Evolutionary conservation across 2,888 invertebrate genomes (phyloP).

Genomic region (Pollenia angustigena): DNA sequence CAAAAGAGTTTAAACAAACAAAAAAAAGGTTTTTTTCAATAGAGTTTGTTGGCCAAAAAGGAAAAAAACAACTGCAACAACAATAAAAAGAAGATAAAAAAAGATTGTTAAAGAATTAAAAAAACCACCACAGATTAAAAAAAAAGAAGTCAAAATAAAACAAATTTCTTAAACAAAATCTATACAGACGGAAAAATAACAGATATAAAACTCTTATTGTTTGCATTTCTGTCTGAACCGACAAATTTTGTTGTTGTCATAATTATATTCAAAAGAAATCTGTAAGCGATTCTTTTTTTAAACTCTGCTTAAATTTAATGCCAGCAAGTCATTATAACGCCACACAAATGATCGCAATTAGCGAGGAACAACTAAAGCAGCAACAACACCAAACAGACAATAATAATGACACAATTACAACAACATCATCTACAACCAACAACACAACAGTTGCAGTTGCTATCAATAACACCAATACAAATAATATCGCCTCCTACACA

Average conservation of each 20-base stretch:
- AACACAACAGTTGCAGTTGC: slow-evolving; percentile 7
- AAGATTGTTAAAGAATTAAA: neutral
- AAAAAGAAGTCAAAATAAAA: neutral
- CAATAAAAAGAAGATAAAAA: neutral
- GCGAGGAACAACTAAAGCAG: slow-evolving; percentile 80
- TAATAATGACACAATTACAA: slow-evolving; percentile 57
- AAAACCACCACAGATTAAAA: neutral
- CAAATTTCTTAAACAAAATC: neutral
- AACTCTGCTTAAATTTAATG: slow-evolving; percentile 65
- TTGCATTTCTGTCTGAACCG: no score
- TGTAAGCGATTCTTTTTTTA: neutral
- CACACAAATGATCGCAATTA: slow-evolving; percentile 82
- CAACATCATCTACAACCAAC: slow-evolving; percentile 17
- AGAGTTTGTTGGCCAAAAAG: slow-evolving; percentile 13
- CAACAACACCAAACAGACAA: slow-evolving; percentile 67
- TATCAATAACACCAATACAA: slow-evolving; percentile 1
- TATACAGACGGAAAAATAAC: neutral
- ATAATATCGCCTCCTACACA: slow-evolving; percentile 5
- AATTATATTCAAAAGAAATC: neutral
- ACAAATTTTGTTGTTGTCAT: neutral
- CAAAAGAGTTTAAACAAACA: slow-evolving; percentile 13
- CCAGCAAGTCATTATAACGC: slow-evolving; percentile 70
- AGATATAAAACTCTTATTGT: neutral
- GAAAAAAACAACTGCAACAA: neutral
- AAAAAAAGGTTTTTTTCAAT: slow-evolving; percentile 2